phyloP scores from a whole-genome alignment of 2,797 vertebrate species.

The Enteromius radiatus region DNA sequence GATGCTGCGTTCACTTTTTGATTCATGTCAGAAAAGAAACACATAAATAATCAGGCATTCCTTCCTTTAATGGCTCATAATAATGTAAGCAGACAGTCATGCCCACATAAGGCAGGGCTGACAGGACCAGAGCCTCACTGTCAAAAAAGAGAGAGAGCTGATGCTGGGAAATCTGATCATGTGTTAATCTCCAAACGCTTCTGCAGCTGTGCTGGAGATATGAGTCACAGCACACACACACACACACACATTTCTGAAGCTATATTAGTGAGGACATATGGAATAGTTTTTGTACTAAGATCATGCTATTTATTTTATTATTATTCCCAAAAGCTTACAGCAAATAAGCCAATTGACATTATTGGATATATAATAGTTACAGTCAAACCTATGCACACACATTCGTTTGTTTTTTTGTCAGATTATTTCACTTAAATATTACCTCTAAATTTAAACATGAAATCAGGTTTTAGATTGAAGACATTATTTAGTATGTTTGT shows the following conservation, averaged over 20 bases:
- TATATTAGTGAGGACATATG: neutral
- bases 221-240: constrained; percentile 11
- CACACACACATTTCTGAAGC: neutral
- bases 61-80: constrained; percentile 37
- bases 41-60: constrained; percentile 10
- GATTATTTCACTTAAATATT: neutral
- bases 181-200: constrained; percentile 74
- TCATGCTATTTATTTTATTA: neutral
- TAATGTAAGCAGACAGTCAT: constrained; percentile 41
- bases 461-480: neutral
- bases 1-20: neutral
- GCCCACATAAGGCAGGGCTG: constrained; percentile 54
- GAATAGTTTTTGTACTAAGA: neutral
- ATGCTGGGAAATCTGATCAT: constrained; percentile 77
- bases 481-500: neutral
- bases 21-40: constrained; percentile 13
- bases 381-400: neutral
- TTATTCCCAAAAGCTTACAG: neutral
- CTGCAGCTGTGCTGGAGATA: constrained; percentile 76
- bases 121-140: constrained; percentile 68
- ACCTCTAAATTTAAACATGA: neutral
- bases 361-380: neutral
- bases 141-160: constrained; percentile 69
- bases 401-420: neutral
- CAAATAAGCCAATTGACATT: neutral